Base-by-base conservation (phyloP, 2,797 vertebrate species). In the Platalea minor region DNA sequence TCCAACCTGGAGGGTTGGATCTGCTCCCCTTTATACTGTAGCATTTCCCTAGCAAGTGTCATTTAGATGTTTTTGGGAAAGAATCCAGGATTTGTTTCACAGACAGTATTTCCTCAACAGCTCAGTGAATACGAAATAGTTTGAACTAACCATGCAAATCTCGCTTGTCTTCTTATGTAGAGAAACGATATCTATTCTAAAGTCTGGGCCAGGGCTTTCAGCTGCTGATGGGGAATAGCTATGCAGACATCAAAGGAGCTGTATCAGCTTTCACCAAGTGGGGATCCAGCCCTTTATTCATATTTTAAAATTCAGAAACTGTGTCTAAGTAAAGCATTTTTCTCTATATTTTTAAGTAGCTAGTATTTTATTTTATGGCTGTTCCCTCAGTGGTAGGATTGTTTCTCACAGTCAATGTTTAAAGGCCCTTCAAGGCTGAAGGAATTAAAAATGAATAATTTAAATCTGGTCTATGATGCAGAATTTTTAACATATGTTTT, bases 381-480 rank as follows among this genome's bases (percentile, higher is more conserved):
- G 25, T 89, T 95, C 60, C 51, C 80, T 93, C 77, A 70, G 88
- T 85, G 75, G 67, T 76, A 94, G 84, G 70, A 89, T 87, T 95
- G 94, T 93, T 97, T 91, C 85, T 92, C 65, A 18, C 80, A 96
- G 76, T 78, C 87, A 67, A 39, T 74, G 72, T 93, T 96, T 95
- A 96, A 94, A 96, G 79, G 80, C 91, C 63, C 77, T 95, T 94
- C 80, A 94, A 96, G 95, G 90, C 63, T 77, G 77, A 95, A 85
- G 48, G 74, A 92, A 96, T 96, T 95, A 96, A 93, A 91, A 94
- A 93, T 94, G 67, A 95, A 93, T 96, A 95, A 97, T 94, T 96
- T 97, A 96, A 97, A 80, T 37, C 84, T 80, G 31, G 77, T 74
- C 90, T 95, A n/a, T 77, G 86, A 95, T 87, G 91, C 93, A 89